Conservation (phyloP, 2,797 vertebrate genomes). For the Halcyon chelicuti region DNA sequence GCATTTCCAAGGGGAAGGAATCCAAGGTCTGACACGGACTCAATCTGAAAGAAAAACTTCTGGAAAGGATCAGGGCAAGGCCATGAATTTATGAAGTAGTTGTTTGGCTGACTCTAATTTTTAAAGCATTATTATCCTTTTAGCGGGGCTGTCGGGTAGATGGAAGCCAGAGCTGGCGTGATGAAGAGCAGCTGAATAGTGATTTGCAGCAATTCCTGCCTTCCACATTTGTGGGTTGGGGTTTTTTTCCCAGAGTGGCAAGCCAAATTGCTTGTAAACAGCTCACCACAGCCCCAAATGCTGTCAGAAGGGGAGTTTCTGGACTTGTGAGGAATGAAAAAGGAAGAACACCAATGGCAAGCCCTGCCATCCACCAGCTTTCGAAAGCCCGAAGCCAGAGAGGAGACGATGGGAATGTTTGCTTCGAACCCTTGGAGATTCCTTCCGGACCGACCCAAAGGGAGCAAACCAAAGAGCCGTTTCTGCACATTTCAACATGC, state of each 20-base stretch:
- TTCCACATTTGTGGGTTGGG: not conserved
- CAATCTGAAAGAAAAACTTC: conserved; percentile 50
- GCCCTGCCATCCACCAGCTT: not conserved
- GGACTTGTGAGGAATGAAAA: not conserved
- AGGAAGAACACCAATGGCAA: not conserved
- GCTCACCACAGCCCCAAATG: not conserved
- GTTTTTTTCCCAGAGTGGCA: not conserved
- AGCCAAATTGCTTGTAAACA: conserved; percentile 40
- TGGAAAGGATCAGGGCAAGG: conserved; percentile 66
- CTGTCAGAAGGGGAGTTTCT: not conserved
- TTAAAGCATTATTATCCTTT: conserved; percentile 75
- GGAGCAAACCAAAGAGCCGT: not conserved
- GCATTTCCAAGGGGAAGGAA: conserved; percentile 14
- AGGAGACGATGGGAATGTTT: fast-evolving
- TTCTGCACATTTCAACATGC: not conserved
- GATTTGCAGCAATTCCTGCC: conserved; percentile 42
- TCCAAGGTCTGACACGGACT: not conserved
- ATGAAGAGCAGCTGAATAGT: conserved; percentile 56
- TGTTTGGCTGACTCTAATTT: conserved; percentile 63
- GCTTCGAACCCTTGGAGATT: not conserved
- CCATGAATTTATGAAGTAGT: conserved; percentile 70
- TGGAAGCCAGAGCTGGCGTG: conserved; percentile 57
- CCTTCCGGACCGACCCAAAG: not conserved
- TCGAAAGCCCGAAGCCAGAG: not conserved
- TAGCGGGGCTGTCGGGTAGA: conserved; percentile 48